phyloP scores from a whole-genome alignment of 2,113 vertebrate species.

The Upupa epops region DNA sequence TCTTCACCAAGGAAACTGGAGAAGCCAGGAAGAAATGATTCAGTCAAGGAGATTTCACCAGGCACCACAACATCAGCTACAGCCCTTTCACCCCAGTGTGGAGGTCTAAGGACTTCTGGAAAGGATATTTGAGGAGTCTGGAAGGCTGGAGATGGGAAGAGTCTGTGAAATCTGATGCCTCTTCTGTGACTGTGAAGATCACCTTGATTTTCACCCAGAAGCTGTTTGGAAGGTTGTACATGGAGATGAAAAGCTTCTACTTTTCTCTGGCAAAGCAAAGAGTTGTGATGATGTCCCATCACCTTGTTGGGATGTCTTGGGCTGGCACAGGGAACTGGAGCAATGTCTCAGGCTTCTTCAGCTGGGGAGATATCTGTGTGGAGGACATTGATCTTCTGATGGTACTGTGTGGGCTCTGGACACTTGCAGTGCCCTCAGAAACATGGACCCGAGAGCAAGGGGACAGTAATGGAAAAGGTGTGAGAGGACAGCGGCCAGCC shows the following conservation, averaged over 20 bases:
- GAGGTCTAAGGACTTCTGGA: neutral
- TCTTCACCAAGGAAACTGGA: neutral
- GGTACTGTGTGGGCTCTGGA: accelerated
- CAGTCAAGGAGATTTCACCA: neutral
- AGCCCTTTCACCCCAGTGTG: neutral
- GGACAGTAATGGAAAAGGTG: neutral
- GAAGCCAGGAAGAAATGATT: neutral
- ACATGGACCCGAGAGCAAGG: neutral
- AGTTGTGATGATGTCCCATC: accelerated
- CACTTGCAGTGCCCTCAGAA: neutral
- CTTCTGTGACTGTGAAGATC: neutral
- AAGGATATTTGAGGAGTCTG: neutral
- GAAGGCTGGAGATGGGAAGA: neutral
- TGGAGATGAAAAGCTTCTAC: neutral
- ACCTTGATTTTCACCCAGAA: neutral
- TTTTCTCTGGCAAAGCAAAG: neutral
- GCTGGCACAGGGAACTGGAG: neutral
- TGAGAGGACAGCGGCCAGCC: neutral
- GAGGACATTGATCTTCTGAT: neutral
- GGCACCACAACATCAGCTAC: accelerated
- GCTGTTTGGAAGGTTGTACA: neutral
- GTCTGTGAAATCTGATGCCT: neutral
- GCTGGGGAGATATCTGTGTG: accelerated
- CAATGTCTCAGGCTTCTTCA: neutral
- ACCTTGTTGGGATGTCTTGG: neutral